Percentiles rank a stretch among this genome's conserved stretches.
These are phyloP conservation scores for Apogon talboti DNA, from an alignment of 2,797 vertebrate species.

Conservation along the genomic window DNA sequence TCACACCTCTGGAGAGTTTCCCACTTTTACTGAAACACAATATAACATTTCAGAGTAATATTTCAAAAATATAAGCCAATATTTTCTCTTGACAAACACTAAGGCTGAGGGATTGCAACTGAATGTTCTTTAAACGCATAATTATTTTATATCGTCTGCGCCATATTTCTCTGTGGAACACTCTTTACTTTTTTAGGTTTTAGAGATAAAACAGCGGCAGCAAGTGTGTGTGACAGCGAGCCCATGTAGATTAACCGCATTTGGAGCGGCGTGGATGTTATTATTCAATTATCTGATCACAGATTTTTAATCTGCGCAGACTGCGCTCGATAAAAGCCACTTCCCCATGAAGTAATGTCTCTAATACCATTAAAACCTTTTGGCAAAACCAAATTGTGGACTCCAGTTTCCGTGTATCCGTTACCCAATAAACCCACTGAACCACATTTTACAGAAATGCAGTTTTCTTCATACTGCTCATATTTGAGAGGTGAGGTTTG, in stretches of 20 bases:
- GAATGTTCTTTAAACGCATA: not conserved
- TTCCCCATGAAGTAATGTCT: conserved; percentile 77
- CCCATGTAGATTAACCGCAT: conserved; percentile 29
- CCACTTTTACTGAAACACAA: conserved; percentile 55
- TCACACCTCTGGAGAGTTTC: conserved; percentile 68
- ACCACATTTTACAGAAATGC: conserved; percentile 64
- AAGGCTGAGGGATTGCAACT: not conserved
- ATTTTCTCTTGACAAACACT: conserved; percentile 37
- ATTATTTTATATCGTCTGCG: not conserved
- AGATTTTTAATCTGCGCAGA: conserved; percentile 56
- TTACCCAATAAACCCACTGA: conserved; percentile 73
- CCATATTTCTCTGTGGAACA: not conserved
- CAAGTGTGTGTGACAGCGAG: conserved; percentile 27
- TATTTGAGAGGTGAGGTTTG: conserved; percentile 65
- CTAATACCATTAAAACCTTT: conserved; percentile 71
- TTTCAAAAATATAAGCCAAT: conserved; percentile 62
- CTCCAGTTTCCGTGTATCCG: conserved; percentile 59
- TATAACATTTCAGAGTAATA: conserved; percentile 69
- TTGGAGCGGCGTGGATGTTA: conserved; percentile 20
- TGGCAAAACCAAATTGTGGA: conserved; percentile 56
- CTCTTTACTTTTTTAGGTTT: not conserved
- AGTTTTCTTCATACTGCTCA: conserved; percentile 58
- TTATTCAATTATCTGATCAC: conserved; percentile 64
- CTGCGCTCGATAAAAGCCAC: conserved; percentile 56
- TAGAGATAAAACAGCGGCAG: conserved; percentile 19